A percentile compares a stretch with the other conserved stretches of the same genome.
phyloP scores from a whole-genome alignment of 2,113 vertebrate genomes.

The Gallinago paraguaiae region DNA sequence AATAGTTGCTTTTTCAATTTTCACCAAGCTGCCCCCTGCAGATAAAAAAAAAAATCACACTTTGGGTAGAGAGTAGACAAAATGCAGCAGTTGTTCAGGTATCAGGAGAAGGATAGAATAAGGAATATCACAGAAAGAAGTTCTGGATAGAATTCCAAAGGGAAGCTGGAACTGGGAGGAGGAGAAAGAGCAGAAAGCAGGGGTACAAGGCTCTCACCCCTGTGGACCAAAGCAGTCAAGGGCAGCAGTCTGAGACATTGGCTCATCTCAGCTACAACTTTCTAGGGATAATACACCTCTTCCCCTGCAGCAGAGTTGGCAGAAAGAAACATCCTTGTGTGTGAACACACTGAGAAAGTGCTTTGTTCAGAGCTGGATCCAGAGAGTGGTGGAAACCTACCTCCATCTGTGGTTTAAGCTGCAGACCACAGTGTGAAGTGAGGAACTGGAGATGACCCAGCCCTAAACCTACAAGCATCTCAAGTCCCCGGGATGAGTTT shows the following conservation, averaged over 20 bases:
- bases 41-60: too few relatives aligned
- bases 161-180: not conserved
- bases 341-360: not conserved
- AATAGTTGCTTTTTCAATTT: not conserved
- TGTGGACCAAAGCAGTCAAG: not conserved
- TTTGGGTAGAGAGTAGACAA: not conserved
- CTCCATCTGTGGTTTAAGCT: not conserved
- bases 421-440: not conserved
- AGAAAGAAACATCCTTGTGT: not conserved
- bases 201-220: not conserved
- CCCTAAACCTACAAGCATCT: not conserved
- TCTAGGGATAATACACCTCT: not conserved
- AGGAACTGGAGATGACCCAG: not conserved
- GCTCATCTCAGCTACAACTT: not conserved
- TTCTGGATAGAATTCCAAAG: not conserved
- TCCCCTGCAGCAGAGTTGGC: not conserved
- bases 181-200: not conserved
- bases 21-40: not conserved
- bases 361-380: not conserved
- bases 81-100: not conserved
- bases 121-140: not conserved
- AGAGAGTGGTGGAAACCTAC: not conserved
- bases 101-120: not conserved
- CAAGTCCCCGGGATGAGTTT: accelerated
- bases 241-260: not conserved